These are phyloP conservation scores for Mohoua ochrocephala DNA, from an alignment of 2,113 vertebrate genomes.

Conservation along the genomic window DNA sequence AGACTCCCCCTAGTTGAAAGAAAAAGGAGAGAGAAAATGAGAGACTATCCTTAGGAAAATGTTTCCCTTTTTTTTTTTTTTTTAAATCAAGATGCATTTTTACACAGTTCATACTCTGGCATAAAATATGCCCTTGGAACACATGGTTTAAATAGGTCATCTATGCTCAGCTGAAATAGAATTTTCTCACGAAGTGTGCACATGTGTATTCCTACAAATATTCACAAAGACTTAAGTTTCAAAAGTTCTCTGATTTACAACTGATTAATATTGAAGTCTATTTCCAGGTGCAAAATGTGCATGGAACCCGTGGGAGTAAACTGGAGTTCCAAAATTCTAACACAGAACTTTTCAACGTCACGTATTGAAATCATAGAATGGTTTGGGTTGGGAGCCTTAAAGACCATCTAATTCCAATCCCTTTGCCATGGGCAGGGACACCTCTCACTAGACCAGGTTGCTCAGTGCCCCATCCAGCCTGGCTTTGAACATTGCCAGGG, in stretches of 20 bases:
- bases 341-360: neutral
- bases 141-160: neutral
- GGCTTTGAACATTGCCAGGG: neutral
- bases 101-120: neutral
- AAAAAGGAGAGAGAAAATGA: neutral
- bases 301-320: neutral
- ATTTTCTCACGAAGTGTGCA: neutral
- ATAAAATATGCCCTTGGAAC: neutral
- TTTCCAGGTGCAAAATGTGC: neutral
- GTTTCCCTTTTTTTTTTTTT: neutral
- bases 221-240: neutral
- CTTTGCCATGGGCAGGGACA: neutral
- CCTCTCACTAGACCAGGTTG: neutral
- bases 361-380: rapidly evolving
- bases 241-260: neutral
- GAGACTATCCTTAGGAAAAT: neutral
- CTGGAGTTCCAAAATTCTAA: neutral
- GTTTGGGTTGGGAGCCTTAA: neutral
- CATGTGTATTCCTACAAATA: rapidly evolving
- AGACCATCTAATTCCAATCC: neutral
- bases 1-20: neutral
- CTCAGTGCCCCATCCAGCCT: neutral
- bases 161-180: neutral
- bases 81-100: neutral
- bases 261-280: neutral